Evolutionary conservation across 2,797 vertebrate genomes (phyloP), one percentile per base, ranked within the genome.

Genomic region (Labeo calbasu): DNA sequence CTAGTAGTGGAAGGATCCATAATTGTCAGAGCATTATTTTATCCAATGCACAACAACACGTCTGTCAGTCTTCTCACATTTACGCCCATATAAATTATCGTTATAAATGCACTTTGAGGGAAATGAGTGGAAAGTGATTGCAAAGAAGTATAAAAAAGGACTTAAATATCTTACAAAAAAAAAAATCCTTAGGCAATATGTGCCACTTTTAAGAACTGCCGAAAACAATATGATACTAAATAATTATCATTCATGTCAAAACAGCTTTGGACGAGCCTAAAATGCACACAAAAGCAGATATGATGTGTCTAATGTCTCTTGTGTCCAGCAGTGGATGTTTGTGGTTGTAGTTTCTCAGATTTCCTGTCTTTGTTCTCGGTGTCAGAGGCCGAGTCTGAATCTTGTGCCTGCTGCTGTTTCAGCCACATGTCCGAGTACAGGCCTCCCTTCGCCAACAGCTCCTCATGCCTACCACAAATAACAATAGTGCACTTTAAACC

Each of bases 391-490:
- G 92, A 95, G 69, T 95, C 94, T 0, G 92, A 89, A 88, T 96
- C 94, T 7, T 93, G 93, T 17, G 92, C 90, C 86, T 92, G 94
- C 89, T 96, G 96, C 76, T 97, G 98, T 70, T 95, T 96, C 88
- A 94, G 90, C 98, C 98, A 99, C 98, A 99, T 99, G 79, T 96
- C 93, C 0, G 96, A 90, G 0, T 99, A 99, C 43, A 97, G 48
- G 0, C 97, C 97, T 0, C 95, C 96, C 89, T 96, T 98, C 5
- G 90, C 92, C 5, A 99, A 84, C 84, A 99, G 87, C 23, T 97
- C 96, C 4, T 99, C 97, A 0, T 99, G 98, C 81, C 98, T 99
- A 81, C 6, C 32, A 5, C 21, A 73, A 19, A 25, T 15, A 28
- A 63, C 11, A n/a, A 43, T 11, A 25, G 43, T 3, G 23, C 23